Conservation (phyloP, 2,888 invertebrate genomes). For the Luffia ferchaultella region DNA sequence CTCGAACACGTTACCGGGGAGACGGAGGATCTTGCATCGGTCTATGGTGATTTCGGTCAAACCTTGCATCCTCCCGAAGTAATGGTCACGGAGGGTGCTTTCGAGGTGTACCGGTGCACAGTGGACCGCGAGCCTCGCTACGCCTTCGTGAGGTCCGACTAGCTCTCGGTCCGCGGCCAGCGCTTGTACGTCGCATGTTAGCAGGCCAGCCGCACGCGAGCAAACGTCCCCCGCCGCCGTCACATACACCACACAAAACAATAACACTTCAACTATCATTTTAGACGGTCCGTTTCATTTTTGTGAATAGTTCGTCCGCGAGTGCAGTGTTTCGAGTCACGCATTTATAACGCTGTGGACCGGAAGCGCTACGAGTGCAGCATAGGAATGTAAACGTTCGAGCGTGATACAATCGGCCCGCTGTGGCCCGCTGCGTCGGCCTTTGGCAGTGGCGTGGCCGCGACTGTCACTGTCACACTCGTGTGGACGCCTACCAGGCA, state of each 20-base stretch:
- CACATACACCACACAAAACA: conserved; percentile 64
- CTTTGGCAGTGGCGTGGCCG: conserved; percentile 12
- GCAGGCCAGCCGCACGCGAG: conserved; percentile 47
- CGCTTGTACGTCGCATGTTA: conserved; percentile 73
- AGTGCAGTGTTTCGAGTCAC: conserved; percentile 1
- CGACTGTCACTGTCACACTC: conserved; percentile 18
- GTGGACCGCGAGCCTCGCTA: conserved; percentile 75
- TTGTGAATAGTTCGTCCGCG: background rate
- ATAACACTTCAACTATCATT: conserved; percentile 60
- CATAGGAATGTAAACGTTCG: background rate
- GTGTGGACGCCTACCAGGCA: conserved; percentile 38
- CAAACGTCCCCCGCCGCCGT: conserved; percentile 60
- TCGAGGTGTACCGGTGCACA: conserved; percentile 78
- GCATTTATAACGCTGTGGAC: conserved; percentile 3
- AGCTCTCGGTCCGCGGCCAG: conserved; percentile 75
- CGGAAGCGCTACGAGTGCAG: background rate
- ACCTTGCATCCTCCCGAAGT: conserved; percentile 77
- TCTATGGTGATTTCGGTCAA: conserved; percentile 79
- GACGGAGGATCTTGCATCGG: conserved; percentile 80
- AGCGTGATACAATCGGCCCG: background rate
- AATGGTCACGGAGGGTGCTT: conserved; percentile 77
- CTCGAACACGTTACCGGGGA: conserved; percentile 81
- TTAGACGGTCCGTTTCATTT: conserved; percentile 59
- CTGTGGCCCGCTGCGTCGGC: background rate
- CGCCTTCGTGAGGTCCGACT: conserved; percentile 73